Base-by-base conservation (phyloP, 2,888 invertebrate genomes). In the Drosophila quinaria region DNA sequence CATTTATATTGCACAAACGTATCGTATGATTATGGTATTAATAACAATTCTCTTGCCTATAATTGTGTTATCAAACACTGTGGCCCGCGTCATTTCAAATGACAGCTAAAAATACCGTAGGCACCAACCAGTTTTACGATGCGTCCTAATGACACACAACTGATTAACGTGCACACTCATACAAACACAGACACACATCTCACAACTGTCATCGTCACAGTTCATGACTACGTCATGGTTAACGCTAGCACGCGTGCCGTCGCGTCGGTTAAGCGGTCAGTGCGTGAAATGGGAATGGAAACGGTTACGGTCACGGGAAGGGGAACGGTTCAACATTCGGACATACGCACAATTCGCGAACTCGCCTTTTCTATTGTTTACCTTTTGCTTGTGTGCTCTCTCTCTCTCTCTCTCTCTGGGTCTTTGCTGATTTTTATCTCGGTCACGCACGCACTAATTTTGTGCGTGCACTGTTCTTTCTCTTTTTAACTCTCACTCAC, bases 311-410 rank as follows among this genome's bases (percentile, higher is more conserved):
- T 11, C 5, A 42, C 19, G 19, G 44, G 13, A 35, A 35, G 35
- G 5, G 35, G 35, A 35, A 35, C 8, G 19, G 15, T 41, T 58
- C 19, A 46, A 13, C 15, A 17, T 41, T 54, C 52, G 70, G 54
- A 62, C 44, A 51, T 13, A 49, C 56, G 56, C 25, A 59, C 56
- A 58, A 70, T 62, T 66, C 41, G 66, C 76, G 59, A 73, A 72
- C 70, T 70, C 49, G 74, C 70, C 68, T 78, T 58, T 77, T 75
- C 69, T 72, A 70, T 79, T 76, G 76, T 81, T 81, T 78, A 76
- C 73, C 39, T 64, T 70, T 74, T 54, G 52, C 55, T 58, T 61
- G 58, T 60, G 55, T 39, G 17, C 33, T n/a, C 22, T 4, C 51
- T 56, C 72, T 42, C 63, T 65, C 22, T 4, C 51, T 56, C 22